These are phyloP conservation scores for Drosophila kambysellisi DNA, from an alignment of 2,888 invertebrate species.

Conservation along the genomic window DNA sequence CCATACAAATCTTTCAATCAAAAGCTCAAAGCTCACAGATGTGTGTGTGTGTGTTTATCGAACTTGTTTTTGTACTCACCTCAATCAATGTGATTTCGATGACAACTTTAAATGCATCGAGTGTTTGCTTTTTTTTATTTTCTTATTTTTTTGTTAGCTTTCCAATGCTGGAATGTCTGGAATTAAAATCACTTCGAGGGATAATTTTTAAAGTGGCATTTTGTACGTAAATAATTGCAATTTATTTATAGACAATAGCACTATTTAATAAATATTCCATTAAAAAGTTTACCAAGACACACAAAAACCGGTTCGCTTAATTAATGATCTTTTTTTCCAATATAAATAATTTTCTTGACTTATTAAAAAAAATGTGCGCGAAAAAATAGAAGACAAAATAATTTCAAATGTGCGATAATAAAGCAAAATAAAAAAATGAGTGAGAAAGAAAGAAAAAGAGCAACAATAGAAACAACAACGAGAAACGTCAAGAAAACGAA, in stretches of 20 bases:
- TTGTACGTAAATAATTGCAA: constrained; percentile 46
- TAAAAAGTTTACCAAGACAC: constrained; percentile 15
- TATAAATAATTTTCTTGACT: constrained; percentile 46
- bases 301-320: constrained; percentile 64
- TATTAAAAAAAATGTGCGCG: constrained; percentile 42
- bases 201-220: constrained; percentile 34
- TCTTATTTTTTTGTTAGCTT: background rate
- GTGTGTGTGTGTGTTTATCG: background rate
- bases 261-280: constrained; percentile 24
- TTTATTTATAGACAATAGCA: constrained; percentile 48
- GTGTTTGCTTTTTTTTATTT: constrained; percentile 22
- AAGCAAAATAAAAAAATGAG: constrained; percentile 2
- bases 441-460: constrained; percentile 20
- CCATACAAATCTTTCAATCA: background rate
- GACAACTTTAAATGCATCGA: constrained; percentile 54
- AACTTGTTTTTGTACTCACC: constrained; percentile 38
- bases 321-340: constrained; percentile 34
- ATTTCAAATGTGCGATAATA: constrained; percentile 63
- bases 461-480: constrained; percentile 46
- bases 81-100: constrained; percentile 28
- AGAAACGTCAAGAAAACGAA: constrained; percentile 58
- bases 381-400: constrained; percentile 28
- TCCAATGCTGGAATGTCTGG: constrained; percentile 22
- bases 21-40: background rate
- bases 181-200: constrained; percentile 19